Percentiles rank a stretch among this genome's conserved stretches.
Conservation (phyloP, 1,140 invertebrate genomes). For the Acromyrmex heyeri region DNA sequence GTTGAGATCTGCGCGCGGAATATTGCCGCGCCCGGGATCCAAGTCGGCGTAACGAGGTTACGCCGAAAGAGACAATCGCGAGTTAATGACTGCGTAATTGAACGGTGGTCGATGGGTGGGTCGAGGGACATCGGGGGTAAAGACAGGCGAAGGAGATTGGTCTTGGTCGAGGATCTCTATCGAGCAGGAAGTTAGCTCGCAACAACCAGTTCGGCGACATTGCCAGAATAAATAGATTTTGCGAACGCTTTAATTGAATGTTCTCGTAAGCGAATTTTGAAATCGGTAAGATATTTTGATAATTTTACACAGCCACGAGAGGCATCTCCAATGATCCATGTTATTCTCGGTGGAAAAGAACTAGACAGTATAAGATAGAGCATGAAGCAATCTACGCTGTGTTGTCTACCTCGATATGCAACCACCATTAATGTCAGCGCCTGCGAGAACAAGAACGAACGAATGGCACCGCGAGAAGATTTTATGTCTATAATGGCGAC, state of each 20-base stretch:
- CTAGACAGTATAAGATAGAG: slow-evolving; percentile 25
- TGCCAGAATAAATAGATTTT: slow-evolving; percentile 46
- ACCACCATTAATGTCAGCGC: slow-evolving; percentile 32
- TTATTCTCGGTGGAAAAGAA: slow-evolving; percentile 24
- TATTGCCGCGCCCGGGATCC: slow-evolving; percentile 83
- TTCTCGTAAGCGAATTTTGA: neutral
- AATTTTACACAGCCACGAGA: neutral
- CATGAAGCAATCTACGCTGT: slow-evolving; percentile 11
- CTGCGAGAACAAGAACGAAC: slow-evolving; percentile 10
- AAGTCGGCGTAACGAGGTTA: slow-evolving; percentile 85
- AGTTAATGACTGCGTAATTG: slow-evolving; percentile 85
- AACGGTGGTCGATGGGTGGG: slow-evolving; percentile 73
- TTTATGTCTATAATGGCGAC: slow-evolving; percentile 44
- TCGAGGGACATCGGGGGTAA: neutral
- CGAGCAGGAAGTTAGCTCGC: slow-evolving; percentile 27
- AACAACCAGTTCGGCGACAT: neutral
- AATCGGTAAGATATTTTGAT: neutral
- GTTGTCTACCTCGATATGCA: slow-evolving; percentile 19
- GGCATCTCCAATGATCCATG: neutral
- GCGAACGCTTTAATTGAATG: neutral
- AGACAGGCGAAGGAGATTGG: slow-evolving; percentile 68
- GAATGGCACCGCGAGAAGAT: slow-evolving; percentile 48
- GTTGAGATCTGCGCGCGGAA: slow-evolving; percentile 84
- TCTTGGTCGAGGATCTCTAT: slow-evolving; percentile 53
- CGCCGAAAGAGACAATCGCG: slow-evolving; percentile 84